phyloP scores from a whole-genome alignment of 2,888 invertebrate genomes.

The Ametastegia equiseti region DNA sequence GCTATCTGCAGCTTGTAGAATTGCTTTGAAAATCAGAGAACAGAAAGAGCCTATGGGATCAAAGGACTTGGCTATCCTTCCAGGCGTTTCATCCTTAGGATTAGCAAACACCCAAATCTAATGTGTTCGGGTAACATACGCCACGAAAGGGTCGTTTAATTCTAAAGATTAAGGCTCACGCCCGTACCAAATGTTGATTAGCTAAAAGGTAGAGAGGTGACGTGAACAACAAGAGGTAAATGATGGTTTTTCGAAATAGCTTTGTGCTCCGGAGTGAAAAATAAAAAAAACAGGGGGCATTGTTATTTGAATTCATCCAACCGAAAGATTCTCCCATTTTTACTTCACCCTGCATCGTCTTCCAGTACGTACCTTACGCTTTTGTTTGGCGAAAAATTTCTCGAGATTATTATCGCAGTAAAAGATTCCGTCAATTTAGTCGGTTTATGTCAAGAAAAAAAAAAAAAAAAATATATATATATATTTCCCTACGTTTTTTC shows the following conservation, averaged over 20 bases:
- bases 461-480: neutral
- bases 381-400: neutral
- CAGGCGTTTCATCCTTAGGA: neutral
- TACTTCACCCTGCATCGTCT: constrained; percentile 7
- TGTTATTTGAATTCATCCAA: neutral
- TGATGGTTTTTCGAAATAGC: neutral
- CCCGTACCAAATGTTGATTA: neutral
- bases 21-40: neutral
- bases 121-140: neutral
- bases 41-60: neutral
- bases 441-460: too few species aligned
- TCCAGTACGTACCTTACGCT: constrained; percentile 1
- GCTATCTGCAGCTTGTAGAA: neutral
- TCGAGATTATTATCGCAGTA: neutral
- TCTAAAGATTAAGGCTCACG: neutral
- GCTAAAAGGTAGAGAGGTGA: neutral
- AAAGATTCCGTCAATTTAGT: neutral
- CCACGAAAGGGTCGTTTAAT: constrained; percentile 1
- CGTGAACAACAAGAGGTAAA: neutral
- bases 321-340: constrained; percentile 9
- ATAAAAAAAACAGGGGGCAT: neutral
- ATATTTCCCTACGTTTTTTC: neutral
- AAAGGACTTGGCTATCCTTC: neutral
- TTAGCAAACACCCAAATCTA: neutral
- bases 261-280: neutral